Base-by-base conservation (phyloP, 2,797 vertebrate species). In the Botia kubotai region DNA sequence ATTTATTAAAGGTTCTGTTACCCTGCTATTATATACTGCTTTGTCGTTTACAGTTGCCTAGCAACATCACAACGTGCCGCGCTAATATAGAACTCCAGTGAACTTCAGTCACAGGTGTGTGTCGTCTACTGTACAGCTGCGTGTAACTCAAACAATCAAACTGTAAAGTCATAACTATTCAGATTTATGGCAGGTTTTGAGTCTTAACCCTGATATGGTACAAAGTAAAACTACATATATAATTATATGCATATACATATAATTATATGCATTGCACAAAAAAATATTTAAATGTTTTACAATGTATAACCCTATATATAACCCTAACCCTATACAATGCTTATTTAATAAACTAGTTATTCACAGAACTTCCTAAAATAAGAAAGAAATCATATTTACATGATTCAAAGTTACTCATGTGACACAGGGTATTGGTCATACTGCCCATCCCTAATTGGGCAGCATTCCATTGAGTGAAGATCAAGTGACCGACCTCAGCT, bases 401-500 rank as follows among this genome's bases (percentile, higher is more conserved):
- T 26, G 1, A 62, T 6, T 2, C 5, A 48, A 60, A 29, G 62
- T 48, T 50, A 50, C 48, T 50, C 14, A 16, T 50, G 11, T 4
- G 36, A 39, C 0, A 55, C 17, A 58, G 12, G 60, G 36, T 36
- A 50, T 23, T 71, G 57, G 13, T 39, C 67, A 50, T 21, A 36
- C 17, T 23, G 16, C 11, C 16, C 11, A 68, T 12, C n/a, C 63
- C 19, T 26, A 68, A 68, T 11, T 26, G 16, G 33, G 43, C 73
- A 72, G 81, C 66, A 87, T 88, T 87, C 79, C 78, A 53, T 1
- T 36, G 66, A 72, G 58, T 75, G 39, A 76, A 19, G 77, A 85
- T 81, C 86, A 53, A 85, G 87, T 89, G 83, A 88, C 85, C 66
- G 58, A 63, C 77, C 63, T 60, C 66, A 78, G 72, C 72, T 69